Conservation (phyloP, 2,797 vertebrate species). For the Protosalanx chinensis region DNA sequence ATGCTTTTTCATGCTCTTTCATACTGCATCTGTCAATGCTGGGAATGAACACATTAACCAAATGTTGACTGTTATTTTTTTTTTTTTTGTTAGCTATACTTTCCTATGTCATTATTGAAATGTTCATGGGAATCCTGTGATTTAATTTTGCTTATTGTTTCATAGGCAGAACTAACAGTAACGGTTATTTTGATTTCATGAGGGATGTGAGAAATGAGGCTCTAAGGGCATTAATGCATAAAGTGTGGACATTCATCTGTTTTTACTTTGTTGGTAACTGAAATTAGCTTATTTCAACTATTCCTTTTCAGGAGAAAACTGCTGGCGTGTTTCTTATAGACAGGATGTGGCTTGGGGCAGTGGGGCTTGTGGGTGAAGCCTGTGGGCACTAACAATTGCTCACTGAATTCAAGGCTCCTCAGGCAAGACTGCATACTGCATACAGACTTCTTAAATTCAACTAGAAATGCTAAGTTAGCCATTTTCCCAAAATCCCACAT, state of each 20-base stretch:
- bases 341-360: conserved; percentile 76
- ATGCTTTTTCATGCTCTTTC: conserved; percentile 72
- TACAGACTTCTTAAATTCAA: conserved; percentile 56
- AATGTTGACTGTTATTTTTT: conserved; percentile 27
- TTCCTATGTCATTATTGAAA: background rate
- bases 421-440: conserved; percentile 57
- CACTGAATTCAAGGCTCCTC: conserved; percentile 57
- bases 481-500: conserved; percentile 50
- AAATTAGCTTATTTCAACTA: conserved; percentile 59
- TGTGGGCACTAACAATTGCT: conserved; percentile 61
- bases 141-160: background rate
- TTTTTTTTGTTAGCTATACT: background rate
- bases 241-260: conserved; percentile 38
- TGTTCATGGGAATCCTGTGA: background rate
- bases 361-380: conserved; percentile 59
- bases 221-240: conserved; percentile 7
- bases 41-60: conserved; percentile 66
- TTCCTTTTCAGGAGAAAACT: conserved; percentile 69
- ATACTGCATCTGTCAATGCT: conserved; percentile 68
- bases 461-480: conserved; percentile 54
- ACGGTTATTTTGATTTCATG: background rate
- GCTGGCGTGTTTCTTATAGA: conserved; percentile 74
- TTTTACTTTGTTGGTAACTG: conserved; percentile 57
- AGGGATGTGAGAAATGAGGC: conserved; percentile 28
- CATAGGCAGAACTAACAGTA: background rate